These are phyloP conservation scores for Junco hyemalis DNA, from an alignment of 2,113 vertebrate species.

Conservation along the genomic window DNA sequence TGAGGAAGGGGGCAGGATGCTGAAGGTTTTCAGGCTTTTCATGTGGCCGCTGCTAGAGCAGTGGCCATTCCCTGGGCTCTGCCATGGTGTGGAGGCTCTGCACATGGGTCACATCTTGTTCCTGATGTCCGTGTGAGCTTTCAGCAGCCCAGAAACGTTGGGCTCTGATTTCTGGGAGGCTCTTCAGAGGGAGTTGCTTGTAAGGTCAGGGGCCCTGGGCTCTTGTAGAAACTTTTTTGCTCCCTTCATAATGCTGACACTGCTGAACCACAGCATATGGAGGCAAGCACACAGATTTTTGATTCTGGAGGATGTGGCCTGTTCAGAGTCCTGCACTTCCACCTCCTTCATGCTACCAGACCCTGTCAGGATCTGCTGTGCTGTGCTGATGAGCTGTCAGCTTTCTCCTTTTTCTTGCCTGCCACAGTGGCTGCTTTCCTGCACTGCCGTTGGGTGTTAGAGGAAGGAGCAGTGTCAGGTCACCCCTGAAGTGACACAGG, in stretches of 20 bases:
- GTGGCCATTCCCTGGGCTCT: background rate
- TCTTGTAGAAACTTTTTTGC: background rate
- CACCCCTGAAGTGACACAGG: background rate
- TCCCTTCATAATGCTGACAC: background rate
- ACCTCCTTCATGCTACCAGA: background rate
- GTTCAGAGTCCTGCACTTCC: background rate
- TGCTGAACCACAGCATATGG: background rate
- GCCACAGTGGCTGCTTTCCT: background rate
- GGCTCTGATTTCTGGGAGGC: background rate
- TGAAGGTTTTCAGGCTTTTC: background rate
- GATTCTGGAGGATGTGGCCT: background rate
- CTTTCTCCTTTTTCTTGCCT: background rate
- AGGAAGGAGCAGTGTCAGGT: background rate
- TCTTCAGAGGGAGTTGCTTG: background rate
- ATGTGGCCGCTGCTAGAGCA: background rate
- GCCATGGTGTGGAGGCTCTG: background rate
- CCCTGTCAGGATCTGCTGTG: background rate
- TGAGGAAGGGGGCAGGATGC: background rate
- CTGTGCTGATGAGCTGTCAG: background rate
- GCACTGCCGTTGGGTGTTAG: background rate
- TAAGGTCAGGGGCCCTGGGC: background rate
- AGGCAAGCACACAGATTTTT: background rate
- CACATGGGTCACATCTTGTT: fast-evolving
- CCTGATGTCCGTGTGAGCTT: background rate
- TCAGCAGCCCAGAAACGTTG: fast-evolving